Percentiles rank a stretch among this genome's conserved stretches.
These are phyloP conservation scores for Yponomeuta evonymella DNA, from an alignment of 2,888 invertebrate species.

Conservation along the genomic window DNA sequence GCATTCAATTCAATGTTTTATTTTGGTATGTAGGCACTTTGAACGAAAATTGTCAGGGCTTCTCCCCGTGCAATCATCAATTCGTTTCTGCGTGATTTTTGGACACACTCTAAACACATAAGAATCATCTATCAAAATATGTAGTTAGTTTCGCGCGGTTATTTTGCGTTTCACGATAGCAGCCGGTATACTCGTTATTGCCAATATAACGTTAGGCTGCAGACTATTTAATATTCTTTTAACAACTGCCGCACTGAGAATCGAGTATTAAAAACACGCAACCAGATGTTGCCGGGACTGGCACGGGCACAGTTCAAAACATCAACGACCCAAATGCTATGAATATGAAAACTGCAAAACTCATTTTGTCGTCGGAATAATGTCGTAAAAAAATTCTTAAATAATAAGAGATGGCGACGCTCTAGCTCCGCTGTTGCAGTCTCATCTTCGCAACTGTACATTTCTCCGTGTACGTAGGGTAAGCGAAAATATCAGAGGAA, in stretches of 20 bases:
- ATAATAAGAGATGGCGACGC: conserved; percentile 47
- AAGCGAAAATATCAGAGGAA: conserved; percentile 23
- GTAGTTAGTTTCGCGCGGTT: no score
- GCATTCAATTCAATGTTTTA: no score
- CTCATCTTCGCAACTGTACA: conserved; percentile 55
- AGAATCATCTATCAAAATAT: no score
- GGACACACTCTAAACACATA: no score
- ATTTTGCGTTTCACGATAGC: no score
- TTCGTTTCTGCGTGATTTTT: no score
- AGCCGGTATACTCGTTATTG: background rate
- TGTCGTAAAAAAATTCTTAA: conserved; percentile 64
- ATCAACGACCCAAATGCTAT: conserved; percentile 33
- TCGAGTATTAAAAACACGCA: conserved; percentile 28
- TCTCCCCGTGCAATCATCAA: no score
- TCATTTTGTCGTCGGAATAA: conserved; percentile 55
- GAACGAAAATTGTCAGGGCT: no score
- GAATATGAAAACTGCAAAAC: conserved; percentile 45
- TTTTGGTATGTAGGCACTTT: no score
- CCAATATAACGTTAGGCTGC: background rate
- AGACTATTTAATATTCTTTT: background rate
- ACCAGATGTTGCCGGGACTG: conserved; percentile 17
- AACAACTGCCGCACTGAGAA: conserved; percentile 27
- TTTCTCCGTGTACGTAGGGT: conserved; percentile 40
- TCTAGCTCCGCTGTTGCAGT: conserved; percentile 49
- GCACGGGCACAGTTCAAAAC: conserved; percentile 1